Evolutionary conservation across 2,113 vertebrate genomes (phyloP).

Genomic region (Pimephales promelas): DNA sequence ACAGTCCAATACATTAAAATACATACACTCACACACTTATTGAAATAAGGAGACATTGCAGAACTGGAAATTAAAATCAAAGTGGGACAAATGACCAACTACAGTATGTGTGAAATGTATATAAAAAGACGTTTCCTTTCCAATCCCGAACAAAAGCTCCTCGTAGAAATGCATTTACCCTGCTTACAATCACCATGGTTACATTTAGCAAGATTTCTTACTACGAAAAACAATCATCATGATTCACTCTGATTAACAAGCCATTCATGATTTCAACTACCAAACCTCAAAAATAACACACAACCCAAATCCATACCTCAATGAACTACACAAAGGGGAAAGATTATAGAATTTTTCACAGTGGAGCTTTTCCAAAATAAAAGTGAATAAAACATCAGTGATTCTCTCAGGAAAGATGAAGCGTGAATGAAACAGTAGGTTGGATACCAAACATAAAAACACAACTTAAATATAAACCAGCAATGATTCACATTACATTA

Average conservation of each 20-base stretch:
- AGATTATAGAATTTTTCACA: conserved; percentile 29
- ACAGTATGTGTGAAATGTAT: conserved; percentile 33
- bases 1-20: conserved; percentile 68
- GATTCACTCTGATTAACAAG: conserved; percentile 27
- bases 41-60: conserved; percentile 68
- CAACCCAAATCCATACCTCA: conserved; percentile 5
- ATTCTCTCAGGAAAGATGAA: conserved; percentile 10
- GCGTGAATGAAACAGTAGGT: conserved; percentile 51
- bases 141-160: conserved; percentile 17
- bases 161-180: conserved; percentile 6
- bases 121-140: conserved; percentile 14
- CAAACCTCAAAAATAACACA: not conserved
- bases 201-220: conserved; percentile 21
- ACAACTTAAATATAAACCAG: conserved; percentile 68
- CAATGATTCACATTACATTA: conserved; percentile 75
- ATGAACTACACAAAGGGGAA: conserved; percentile 39
- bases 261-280: conserved; percentile 26
- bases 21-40: conserved; percentile 68
- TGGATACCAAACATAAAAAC: conserved; percentile 62
- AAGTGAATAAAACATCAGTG: not conserved
- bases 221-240: conserved; percentile 17
- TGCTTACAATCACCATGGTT: not conserved
- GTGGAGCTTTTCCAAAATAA: conserved; percentile 13
- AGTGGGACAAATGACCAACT: conserved; percentile 49
- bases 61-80: conserved; percentile 53